Percentiles rank a stretch among this genome's conserved stretches.
These are phyloP conservation scores for Dicycla oo DNA, from an alignment of 2,888 invertebrate species.

Conservation along the genomic window DNA sequence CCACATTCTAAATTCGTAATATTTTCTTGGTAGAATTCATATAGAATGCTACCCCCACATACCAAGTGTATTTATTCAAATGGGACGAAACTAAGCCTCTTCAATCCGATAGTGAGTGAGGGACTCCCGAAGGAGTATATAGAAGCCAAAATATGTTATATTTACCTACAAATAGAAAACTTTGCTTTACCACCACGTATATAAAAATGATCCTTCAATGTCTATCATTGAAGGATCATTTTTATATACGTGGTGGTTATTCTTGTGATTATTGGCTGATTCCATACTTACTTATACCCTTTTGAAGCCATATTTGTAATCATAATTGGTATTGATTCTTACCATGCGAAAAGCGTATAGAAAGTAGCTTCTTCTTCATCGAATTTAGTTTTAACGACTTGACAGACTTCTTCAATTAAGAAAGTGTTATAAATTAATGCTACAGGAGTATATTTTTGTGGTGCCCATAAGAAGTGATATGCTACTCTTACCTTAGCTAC, in stretches of 20 bases:
- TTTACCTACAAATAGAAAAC: slow-evolving; percentile 42
- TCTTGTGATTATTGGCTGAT: slow-evolving; percentile 36
- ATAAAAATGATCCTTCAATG: too few relatives aligned
- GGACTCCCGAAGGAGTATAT: slow-evolving; percentile 24
- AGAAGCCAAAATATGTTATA: slow-evolving; percentile 23
- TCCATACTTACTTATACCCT: too few relatives aligned
- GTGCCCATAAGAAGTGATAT: too few relatives aligned
- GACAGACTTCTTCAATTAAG: too few relatives aligned
- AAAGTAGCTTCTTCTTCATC: too few relatives aligned
- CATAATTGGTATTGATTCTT: slow-evolving; percentile 19
- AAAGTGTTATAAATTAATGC: neutral
- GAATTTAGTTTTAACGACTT: too few relatives aligned
- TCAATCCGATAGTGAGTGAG: slow-evolving; percentile 30
- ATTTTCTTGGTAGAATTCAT: slow-evolving; percentile 9
- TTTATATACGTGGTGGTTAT: slow-evolving; percentile 33
- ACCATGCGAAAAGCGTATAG: too few relatives aligned
- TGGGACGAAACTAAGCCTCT: slow-evolving; percentile 47
- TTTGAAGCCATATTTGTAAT: slow-evolving; percentile 8
- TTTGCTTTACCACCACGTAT: too few relatives aligned
- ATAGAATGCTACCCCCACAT: slow-evolving; percentile 5
- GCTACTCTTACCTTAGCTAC: too few relatives aligned
- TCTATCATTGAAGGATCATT: slow-evolving; percentile 37
- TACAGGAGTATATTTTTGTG: too few relatives aligned
- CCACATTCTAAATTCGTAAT: slow-evolving; percentile 4
- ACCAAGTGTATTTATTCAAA: slow-evolving; percentile 48